A percentile compares a stretch with the other conserved stretches of the same genome.
These are phyloP conservation scores for Pantherophis vulpinus DNA, from an alignment of 2,797 vertebrate genomes.

Conservation along the genomic window DNA sequence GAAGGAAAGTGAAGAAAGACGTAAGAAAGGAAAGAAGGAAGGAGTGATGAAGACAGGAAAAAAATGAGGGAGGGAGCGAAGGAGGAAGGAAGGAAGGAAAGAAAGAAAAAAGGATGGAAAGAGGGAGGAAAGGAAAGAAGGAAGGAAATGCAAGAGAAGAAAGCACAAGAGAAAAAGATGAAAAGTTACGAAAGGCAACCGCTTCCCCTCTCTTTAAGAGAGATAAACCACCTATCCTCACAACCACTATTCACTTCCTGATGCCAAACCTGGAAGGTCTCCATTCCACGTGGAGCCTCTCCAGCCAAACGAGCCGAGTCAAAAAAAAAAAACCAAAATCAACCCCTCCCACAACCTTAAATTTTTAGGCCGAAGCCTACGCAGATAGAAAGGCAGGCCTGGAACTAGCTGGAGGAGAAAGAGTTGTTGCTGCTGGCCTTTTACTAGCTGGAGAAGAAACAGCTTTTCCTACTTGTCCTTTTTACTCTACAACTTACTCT, in stretches of 20 bases:
- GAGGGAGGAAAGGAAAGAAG: not conserved
- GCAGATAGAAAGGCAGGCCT: not conserved
- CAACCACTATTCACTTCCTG: not conserved
- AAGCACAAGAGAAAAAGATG: not conserved
- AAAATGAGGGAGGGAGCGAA: too few relatives aligned
- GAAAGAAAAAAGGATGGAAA: not conserved
- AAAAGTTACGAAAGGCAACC: not conserved
- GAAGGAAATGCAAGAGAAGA: not conserved
- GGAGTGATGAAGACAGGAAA: not conserved
- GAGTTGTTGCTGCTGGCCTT: not conserved
- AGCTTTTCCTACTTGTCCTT: not conserved
- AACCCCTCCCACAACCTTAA: not conserved
- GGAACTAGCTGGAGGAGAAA: not conserved
- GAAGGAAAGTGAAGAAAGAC: too few relatives aligned
- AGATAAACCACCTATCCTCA: not conserved
- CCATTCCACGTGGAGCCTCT: not conserved
- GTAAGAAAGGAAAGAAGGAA: too few relatives aligned
- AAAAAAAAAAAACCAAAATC: too few relatives aligned
- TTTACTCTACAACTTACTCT: not conserved
- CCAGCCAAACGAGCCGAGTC: not conserved
- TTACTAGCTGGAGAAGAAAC: not conserved
- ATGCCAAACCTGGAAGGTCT: not conserved
- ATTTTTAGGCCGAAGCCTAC: not conserved
- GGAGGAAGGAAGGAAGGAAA: not conserved
- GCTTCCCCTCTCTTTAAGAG: not conserved